Conservation (phyloP, 2,888 invertebrate species). For the Chirona hameri region DNA sequence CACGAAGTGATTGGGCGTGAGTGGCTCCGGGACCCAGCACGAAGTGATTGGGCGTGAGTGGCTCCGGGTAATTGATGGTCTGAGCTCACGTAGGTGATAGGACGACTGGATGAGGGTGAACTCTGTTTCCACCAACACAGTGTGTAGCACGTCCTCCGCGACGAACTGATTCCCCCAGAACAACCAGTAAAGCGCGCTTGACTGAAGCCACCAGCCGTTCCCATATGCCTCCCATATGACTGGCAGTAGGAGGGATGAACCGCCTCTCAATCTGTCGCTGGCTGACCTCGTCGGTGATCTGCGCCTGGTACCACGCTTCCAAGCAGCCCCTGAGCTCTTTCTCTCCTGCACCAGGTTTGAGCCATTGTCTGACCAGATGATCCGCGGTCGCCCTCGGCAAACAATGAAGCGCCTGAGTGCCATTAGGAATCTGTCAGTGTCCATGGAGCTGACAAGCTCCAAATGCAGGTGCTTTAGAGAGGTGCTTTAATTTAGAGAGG, state of each 20-base stretch:
- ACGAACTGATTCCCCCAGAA: background rate
- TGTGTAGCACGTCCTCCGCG: too few relatives aligned
- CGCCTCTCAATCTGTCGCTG: background rate
- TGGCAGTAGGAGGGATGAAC: background rate
- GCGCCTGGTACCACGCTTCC: background rate
- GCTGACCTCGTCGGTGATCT: background rate
- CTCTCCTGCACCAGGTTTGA: background rate
- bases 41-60: too few relatives aligned
- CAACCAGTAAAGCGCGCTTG: background rate
- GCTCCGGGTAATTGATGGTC: too few relatives aligned
- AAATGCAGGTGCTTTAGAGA: too few relatives aligned
- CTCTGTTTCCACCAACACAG: background rate
- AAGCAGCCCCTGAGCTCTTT: background rate
- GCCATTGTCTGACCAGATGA: background rate
- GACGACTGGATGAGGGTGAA: background rate
- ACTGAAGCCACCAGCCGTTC: background rate
- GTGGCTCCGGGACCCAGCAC: too few relatives aligned
- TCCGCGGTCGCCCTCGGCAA: background rate
- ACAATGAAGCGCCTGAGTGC: background rate
- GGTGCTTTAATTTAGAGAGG: too few relatives aligned
- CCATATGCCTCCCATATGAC: background rate
- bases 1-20: too few relatives aligned
- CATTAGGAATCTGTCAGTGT: background rate
- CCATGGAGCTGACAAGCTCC: background rate
- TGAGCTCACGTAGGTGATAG: background rate